Evolutionary conservation across 2,797 vertebrate species (phyloP), one percentile per base, ranked within the genome.

Genomic region (Fringilla coelebs): DNA sequence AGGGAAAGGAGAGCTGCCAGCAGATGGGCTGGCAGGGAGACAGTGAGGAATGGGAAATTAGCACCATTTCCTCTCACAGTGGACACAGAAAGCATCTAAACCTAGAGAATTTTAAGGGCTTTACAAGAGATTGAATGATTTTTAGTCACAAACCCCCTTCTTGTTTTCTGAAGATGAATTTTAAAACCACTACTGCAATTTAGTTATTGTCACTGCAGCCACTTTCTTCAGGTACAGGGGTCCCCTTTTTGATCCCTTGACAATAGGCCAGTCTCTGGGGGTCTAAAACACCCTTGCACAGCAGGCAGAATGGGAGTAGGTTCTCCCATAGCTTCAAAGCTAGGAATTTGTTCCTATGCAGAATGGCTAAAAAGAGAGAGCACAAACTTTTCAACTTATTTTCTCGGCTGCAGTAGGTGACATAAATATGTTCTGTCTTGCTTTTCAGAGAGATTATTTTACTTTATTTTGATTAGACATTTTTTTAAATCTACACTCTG

Each of bases 371-470:
- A 46, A 46, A 67, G 24, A 67, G 72, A 72, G 7, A 72, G 14
- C 19, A 49, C 13, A 49, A 2, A 46, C 22, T 71, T 80, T 31
- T 57, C 7, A n/a, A 5, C 7, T 72, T 80, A 2, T 20, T 85
- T 66, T 78, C 68, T 25, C 51, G 0, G 62, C 11, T 74, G 1
- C 6, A 51, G 0, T 52, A 31, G 17, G 16, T 73, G 26, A 43
- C 55, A 7, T 29, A 61, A 72, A 40, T 58, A 52, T 40, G 9
- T 67, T 58, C 14, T 65, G 5, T 78, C 34, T 46, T 85, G 13
- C 16, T 85, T 86, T 91, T 84, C 34, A 58, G 51, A 16, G 10
- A 54, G 8, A 20, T 63, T 26, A 17, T 76, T 92, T 80, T 76
- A 19, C 29, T 85, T 91, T 57, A 14, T 65, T 88, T 75, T 86